A percentile compares a stretch with the other conserved stretches of the same genome.
Conservation (phyloP, 2,113 vertebrate genomes). For the Sprattus sprattus region DNA sequence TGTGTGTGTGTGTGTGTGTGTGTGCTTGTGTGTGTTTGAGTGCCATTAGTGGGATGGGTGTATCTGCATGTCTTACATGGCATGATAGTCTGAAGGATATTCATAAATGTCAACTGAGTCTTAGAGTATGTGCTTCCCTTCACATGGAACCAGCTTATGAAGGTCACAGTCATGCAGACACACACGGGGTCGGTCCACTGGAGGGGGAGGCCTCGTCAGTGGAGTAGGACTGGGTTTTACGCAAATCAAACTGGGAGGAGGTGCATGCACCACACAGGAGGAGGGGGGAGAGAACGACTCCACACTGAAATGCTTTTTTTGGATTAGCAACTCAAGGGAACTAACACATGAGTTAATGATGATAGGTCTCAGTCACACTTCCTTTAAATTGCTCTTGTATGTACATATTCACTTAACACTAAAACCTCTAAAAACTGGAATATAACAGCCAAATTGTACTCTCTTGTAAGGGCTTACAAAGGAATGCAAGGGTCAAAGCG, state of each 20-base stretch:
- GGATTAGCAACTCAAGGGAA: neutral
- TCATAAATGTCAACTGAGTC: neutral
- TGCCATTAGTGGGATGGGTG: neutral
- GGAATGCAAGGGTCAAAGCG: neutral
- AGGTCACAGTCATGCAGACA: slow-evolving; percentile 80
- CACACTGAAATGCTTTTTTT: slow-evolving; percentile 2
- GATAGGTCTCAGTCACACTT: slow-evolving; percentile 3
- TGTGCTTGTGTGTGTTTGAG: neutral
- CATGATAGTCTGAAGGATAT: neutral
- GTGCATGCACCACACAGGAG: slow-evolving; percentile 1
- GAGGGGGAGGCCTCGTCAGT: slow-evolving; percentile 58
- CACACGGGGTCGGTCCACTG: slow-evolving; percentile 51
- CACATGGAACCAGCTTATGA: slow-evolving; percentile 83
- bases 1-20: neutral
- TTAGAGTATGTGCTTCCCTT: slow-evolving; percentile 58
- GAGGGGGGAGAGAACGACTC: slow-evolving; percentile 15
- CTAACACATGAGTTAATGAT: slow-evolving; percentile 11
- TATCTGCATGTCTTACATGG: neutral
- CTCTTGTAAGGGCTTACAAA: neutral
- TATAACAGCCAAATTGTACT: neutral
- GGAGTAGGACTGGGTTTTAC: slow-evolving; percentile 31
- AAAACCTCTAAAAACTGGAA: neutral
- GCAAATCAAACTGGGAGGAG: neutral
- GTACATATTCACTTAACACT: neutral
- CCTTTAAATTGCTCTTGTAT: neutral